phyloP scores from a whole-genome alignment of 2,888 invertebrate genomes.

The Trichogramma dendrolimi region DNA sequence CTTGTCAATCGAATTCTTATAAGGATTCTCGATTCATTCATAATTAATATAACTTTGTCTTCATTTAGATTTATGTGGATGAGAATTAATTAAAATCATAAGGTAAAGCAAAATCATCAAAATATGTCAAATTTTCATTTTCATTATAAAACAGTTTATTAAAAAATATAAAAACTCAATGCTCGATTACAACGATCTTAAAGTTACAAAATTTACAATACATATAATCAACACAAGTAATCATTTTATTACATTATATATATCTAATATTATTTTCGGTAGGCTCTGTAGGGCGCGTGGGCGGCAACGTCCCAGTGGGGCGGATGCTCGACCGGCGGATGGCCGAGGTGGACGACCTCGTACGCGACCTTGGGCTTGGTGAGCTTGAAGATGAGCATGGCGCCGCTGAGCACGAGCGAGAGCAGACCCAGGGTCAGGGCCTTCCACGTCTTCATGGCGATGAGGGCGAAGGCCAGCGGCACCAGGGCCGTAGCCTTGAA shows the following conservation, averaged over 20 bases:
- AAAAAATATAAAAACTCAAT: background rate
- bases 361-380: constrained; percentile 85
- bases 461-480: constrained; percentile 74
- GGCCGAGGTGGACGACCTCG: constrained; percentile 80
- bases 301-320: constrained; percentile 51
- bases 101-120: too few species aligned
- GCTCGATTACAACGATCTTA: background rate
- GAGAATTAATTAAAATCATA: too few species aligned
- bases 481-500: constrained; percentile 81
- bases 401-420: constrained; percentile 78
- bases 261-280: constrained; percentile 39
- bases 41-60: too few species aligned
- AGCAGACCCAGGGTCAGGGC: constrained; percentile 80
- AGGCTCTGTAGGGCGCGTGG: constrained; percentile 49
- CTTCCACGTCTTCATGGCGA: constrained; percentile 86
- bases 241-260: constrained; percentile 28
- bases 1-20: too few species aligned
- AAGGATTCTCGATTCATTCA: too few species aligned
- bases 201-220: constrained; percentile 28
- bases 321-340: constrained; percentile 63
- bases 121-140: too few species aligned
- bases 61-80: too few species aligned
- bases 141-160: too few species aligned
- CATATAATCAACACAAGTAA: constrained; percentile 40
- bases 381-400: constrained; percentile 81